Evolutionary conservation across 2,797 vertebrate genomes (phyloP).

Genomic region (Pseudochirops corinnae): DNA sequence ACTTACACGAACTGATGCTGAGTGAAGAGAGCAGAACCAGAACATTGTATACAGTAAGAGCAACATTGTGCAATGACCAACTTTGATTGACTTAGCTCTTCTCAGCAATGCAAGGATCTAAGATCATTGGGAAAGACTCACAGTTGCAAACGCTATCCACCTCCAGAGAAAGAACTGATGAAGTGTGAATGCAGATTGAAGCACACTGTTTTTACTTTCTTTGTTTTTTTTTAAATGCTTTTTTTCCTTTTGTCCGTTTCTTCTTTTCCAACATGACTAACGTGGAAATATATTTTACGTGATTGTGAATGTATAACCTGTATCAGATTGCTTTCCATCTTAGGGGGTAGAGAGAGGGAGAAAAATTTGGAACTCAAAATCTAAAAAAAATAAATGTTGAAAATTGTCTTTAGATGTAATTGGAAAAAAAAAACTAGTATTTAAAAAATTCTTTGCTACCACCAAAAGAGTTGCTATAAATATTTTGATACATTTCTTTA

Average conservation of each 20-base stretch:
- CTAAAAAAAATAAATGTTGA: not conserved
- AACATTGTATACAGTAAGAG: not conserved
- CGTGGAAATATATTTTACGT: not conserved
- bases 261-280: not conserved
- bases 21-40: not conserved
- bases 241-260: not conserved
- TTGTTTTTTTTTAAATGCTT: not conserved
- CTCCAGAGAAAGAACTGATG: not conserved
- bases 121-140: not conserved
- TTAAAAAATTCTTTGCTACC: not conserved
- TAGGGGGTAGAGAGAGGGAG: not conserved
- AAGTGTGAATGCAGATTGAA: not conserved
- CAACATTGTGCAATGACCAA: not conserved
- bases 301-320: not conserved
- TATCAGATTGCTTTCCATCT: not conserved
- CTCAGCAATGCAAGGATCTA: not conserved
- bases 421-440: not conserved
- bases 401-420: not conserved
- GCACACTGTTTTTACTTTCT: not conserved
- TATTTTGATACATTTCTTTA: not conserved
- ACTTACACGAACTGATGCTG: not conserved
- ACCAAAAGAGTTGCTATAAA: not conserved
- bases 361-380: not conserved
- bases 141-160: not conserved
- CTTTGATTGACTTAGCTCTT: not conserved